phyloP scores from a whole-genome alignment of 1,140 invertebrate species.

The Pogonomyrmex californicus region DNA sequence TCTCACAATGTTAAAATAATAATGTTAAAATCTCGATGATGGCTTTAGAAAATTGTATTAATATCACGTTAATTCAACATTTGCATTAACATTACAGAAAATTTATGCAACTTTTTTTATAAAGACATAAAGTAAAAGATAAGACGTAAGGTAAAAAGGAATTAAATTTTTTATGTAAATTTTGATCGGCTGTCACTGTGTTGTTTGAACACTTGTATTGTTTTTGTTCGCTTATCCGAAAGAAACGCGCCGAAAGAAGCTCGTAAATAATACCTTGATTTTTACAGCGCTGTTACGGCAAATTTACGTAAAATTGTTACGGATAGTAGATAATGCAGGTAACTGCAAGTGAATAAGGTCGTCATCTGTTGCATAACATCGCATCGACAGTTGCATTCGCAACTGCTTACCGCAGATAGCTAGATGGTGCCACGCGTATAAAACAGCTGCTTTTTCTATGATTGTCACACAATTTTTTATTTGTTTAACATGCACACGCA shows the following conservation, averaged over 20 bases:
- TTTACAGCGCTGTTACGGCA: background rate
- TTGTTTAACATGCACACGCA: too few relatives aligned
- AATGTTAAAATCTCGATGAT: background rate
- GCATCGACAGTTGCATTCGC: constrained; percentile 8
- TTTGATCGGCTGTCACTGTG: background rate
- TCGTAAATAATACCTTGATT: constrained; percentile 4
- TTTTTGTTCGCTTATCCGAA: constrained; percentile 13
- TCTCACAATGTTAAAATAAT: background rate
- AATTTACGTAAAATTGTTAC: constrained; percentile 33
- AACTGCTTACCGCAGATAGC: background rate
- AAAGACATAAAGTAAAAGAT: too few relatives aligned
- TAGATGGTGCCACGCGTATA: constrained; percentile 13
- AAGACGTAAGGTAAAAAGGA: background rate
- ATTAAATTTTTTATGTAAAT: background rate
- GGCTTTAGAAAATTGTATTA: constrained; percentile 5
- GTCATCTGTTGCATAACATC: background rate
- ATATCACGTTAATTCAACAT: background rate
- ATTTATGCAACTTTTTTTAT: too few relatives aligned
- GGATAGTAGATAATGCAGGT: constrained; percentile 58
- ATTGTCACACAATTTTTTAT: too few relatives aligned
- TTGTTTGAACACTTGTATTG: background rate
- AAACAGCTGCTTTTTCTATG: background rate
- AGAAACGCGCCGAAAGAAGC: background rate
- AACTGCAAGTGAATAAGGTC: constrained; percentile 27
- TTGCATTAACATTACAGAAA: background rate